Base-by-base conservation (phyloP, 2,797 vertebrate species). In the Phataginus tetradactyla region DNA sequence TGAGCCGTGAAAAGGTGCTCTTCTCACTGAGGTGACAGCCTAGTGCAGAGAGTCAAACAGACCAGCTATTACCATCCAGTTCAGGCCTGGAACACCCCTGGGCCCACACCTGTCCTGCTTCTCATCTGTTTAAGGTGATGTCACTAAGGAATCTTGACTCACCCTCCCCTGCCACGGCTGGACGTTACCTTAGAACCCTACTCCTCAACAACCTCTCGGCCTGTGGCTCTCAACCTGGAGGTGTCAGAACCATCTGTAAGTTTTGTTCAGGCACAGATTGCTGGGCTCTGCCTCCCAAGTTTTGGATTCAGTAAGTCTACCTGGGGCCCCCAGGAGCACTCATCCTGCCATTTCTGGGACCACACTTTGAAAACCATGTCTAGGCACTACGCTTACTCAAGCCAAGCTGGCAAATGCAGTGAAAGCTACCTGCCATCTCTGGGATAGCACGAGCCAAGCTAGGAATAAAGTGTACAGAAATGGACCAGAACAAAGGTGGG, bases 401-500 rank as follows among this genome's bases (percentile, higher is more conserved):
- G 68, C 53, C 5, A 0, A 1, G 29, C 0, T 15, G 20, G 53
- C n/a, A 4, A 7, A 0, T 8, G 49, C 66, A 39, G 42, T 61
- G 15, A 61, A 85, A 77, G 83, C 9, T 29, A 29, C 42, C 34
- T 37, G 34, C 72, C 12, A 13, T 45, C 74, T 71, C 75, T n/a
- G 39, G 71, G 49, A 55, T 5, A 61, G 27, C 1, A 2, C 5
- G 32, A 81, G 49, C 68, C 7, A 1, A 17, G n/a, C 57, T n/a
- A 29, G 4, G 61, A 29, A 80, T 12, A 45, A 12, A 12, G 45
- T 25, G 39, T 11, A 20, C 61, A 37, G n/a, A 32, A 3, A 71
- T 37, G 2, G 4, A 27, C 81, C 1, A 1, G 69, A 49, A 57
- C n/a, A 42, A 53, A 53, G 51, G 37, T n/a, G 14, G 20, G 14